Evolutionary conservation across 2,888 invertebrate genomes (phyloP).

Genomic region (Heliconius hortense): DNA sequence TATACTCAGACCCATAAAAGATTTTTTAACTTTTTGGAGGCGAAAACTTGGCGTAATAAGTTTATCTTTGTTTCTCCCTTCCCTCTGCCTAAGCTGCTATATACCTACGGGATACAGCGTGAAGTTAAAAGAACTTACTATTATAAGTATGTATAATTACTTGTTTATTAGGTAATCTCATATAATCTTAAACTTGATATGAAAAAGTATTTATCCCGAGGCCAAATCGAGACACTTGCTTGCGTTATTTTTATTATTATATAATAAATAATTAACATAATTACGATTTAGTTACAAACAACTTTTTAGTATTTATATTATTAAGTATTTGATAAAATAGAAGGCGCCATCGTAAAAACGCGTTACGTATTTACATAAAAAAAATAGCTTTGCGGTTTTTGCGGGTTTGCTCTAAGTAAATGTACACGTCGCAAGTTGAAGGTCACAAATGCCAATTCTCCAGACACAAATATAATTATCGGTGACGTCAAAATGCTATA

Average conservation of each 20-base stretch:
- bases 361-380: neutral
- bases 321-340: neutral
- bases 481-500: conserved; percentile 34
- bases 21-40: no score
- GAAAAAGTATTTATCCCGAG: neutral
- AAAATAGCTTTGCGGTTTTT: neutral
- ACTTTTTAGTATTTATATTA: no score
- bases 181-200: neutral
- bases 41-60: no score
- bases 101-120: no score
- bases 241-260: neutral
- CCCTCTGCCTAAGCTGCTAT: no score
- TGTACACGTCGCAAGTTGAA: conserved; percentile 36
- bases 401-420: neutral
- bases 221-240: neutral
- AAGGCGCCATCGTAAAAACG: conserved; percentile 1
- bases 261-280: no score
- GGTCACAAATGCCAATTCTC: conserved; percentile 33
- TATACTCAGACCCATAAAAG: no score
- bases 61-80: no score
- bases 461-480: conserved; percentile 26
- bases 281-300: no score
- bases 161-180: neutral
- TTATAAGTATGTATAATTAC: no score
- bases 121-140: no score